Evolutionary conservation across 2,113 vertebrate species (phyloP).

Genomic region (Pelecanoides urinatrix): DNA sequence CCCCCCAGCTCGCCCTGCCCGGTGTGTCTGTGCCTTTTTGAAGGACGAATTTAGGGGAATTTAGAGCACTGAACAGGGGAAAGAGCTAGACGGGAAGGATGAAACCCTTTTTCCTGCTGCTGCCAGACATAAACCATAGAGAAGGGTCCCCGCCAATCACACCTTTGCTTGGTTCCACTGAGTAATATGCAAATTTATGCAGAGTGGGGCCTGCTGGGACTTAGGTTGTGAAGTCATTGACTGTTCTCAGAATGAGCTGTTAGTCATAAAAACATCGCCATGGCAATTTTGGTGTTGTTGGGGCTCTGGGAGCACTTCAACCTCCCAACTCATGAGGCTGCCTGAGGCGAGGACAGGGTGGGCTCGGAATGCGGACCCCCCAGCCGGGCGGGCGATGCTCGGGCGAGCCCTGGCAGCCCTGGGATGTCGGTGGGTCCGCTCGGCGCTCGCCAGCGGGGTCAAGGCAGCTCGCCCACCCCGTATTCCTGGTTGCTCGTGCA

Average conservation of each 20-base stretch:
- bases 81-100: neutral
- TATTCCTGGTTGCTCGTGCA: neutral
- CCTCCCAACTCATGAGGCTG: neutral
- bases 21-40: fast-evolving
- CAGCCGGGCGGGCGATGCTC: neutral
- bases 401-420: neutral
- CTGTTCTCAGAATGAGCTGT: neutral
- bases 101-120: neutral
- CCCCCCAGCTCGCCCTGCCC: neutral
- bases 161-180: neutral
- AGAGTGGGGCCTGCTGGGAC: neutral
- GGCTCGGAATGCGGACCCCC: neutral
- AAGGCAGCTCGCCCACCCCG: neutral
- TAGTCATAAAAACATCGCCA: neutral
- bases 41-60: neutral
- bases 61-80: neutral
- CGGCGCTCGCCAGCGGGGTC: neutral
- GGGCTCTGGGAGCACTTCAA: neutral
- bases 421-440: neutral
- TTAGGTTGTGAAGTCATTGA: neutral
- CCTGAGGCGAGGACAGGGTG: neutral
- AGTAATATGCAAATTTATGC: neutral
- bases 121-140: neutral
- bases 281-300: neutral
- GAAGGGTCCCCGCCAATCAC: neutral